phyloP scores from a whole-genome alignment of 2,797 vertebrate species.

The Meda fulgida region DNA sequence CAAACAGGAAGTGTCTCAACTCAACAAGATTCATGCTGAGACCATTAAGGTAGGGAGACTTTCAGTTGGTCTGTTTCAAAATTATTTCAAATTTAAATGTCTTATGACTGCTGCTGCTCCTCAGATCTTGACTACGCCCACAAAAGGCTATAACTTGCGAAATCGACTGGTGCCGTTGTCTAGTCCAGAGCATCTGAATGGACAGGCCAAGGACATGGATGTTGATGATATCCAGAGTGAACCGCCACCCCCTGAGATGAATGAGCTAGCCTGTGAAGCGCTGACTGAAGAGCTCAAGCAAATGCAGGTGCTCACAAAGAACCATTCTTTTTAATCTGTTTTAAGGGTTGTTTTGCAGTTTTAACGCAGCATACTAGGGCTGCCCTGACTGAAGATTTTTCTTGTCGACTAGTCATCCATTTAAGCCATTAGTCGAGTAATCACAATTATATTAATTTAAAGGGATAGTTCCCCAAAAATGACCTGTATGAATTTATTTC shows the following conservation, averaged over 20 bases:
- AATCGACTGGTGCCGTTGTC: conserved; percentile 78
- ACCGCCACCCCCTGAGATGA: conserved; percentile 85
- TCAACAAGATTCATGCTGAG: conserved; percentile 91
- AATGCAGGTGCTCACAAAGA: conserved; percentile 79
- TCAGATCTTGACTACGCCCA: conserved; percentile 92
- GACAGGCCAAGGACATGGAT: conserved; percentile 48
- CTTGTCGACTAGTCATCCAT: too few species aligned
- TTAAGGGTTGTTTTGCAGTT: not conserved
- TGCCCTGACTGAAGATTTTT: not conserved
- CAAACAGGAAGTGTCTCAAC: conserved; percentile 87
- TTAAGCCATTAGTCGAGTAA: too few species aligned
- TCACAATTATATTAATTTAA: too few species aligned
- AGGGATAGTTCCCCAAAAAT: too few species aligned
- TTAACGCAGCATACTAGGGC: not conserved
- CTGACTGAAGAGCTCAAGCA: conserved; percentile 87
- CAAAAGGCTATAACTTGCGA: conserved; percentile 85
- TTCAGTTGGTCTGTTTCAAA: not conserved
- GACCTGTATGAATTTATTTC: too few species aligned
- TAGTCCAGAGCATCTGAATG: conserved; percentile 83
- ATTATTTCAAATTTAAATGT: not conserved
- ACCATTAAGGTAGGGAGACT: conserved; percentile 85
- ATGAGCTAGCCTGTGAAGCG: conserved; percentile 86
- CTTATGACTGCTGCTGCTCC: not conserved
- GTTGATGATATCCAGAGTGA: conserved; percentile 82
- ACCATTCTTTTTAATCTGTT: not conserved